These are phyloP conservation scores for Indri indri DNA, from an alignment of 2,113 vertebrate species.

Conservation along the genomic window DNA sequence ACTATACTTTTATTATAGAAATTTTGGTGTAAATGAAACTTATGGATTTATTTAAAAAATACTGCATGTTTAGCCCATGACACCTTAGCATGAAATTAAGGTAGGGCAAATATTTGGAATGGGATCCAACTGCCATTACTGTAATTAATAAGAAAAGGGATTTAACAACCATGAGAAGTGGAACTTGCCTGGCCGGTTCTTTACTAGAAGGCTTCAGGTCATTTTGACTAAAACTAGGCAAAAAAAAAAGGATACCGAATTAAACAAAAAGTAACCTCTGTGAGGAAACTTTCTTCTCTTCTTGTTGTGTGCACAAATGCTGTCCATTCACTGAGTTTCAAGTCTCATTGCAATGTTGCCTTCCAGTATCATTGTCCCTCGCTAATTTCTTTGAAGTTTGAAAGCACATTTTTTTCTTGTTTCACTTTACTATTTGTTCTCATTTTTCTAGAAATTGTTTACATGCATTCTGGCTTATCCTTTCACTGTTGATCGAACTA, in stretches of 20 bases:
- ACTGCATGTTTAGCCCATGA: not conserved
- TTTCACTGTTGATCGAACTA: not conserved
- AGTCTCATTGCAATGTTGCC: accelerated
- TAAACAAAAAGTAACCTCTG: not conserved
- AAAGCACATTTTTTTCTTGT: not conserved
- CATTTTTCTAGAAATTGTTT: not conserved
- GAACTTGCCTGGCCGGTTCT: not conserved
- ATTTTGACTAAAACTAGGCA: not conserved
- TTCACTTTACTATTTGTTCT: not conserved
- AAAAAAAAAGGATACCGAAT: not conserved
- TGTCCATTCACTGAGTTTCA: not conserved
- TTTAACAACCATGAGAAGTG: not conserved
- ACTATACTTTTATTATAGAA: not conserved
- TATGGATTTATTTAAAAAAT: not conserved
- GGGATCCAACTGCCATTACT: not conserved
- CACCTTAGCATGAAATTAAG: not conserved
- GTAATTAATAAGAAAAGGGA: not conserved
- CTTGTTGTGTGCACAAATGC: not conserved
- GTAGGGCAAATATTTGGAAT: not conserved
- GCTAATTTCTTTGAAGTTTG: not conserved
- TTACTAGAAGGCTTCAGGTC: not conserved
- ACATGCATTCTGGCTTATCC: not conserved
- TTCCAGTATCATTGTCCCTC: not conserved
- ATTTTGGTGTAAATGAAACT: not conserved
- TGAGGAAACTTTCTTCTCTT: not conserved